phyloP scores from a whole-genome alignment of 2,888 invertebrate species.

The Myathropa florea region DNA sequence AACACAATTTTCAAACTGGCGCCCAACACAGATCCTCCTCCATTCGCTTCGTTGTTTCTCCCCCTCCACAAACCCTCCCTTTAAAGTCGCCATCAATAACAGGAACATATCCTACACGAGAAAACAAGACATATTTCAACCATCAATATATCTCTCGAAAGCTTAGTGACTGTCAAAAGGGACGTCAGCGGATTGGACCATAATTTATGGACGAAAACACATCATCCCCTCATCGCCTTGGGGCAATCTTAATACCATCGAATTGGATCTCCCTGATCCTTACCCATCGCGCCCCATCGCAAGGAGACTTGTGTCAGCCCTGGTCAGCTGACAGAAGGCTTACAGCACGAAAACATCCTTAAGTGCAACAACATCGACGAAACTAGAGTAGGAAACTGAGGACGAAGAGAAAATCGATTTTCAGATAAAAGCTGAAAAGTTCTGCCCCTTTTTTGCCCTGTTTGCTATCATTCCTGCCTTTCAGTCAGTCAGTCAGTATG shows the following conservation, averaged over 20 bases:
- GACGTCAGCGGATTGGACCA: background rate
- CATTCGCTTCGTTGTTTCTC: background rate
- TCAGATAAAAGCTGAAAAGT: slow-evolving; percentile 31
- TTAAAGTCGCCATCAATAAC: background rate
- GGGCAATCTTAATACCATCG: background rate
- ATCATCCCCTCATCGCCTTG: background rate
- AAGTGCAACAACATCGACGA: slow-evolving; percentile 9
- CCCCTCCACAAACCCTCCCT: too few species aligned
- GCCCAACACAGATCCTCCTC: background rate
- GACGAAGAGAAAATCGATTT: slow-evolving; percentile 32
- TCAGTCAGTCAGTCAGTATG: slow-evolving; percentile 15
- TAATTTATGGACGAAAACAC: background rate
- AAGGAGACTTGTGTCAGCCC: background rate
- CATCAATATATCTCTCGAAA: background rate
- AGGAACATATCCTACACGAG: background rate
- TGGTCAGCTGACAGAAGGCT: slow-evolving; percentile 1
- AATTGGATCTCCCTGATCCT: background rate
- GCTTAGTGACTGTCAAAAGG: background rate
- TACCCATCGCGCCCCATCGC: background rate
- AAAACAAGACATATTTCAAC: background rate
- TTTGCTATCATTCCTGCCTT: background rate
- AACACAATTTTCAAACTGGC: background rate
- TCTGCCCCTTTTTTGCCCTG: background rate
- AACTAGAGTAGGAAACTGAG: background rate
- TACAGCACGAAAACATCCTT: background rate